phyloP scores from a whole-genome alignment of 2,797 vertebrate species.

The Todus mexicanus region DNA sequence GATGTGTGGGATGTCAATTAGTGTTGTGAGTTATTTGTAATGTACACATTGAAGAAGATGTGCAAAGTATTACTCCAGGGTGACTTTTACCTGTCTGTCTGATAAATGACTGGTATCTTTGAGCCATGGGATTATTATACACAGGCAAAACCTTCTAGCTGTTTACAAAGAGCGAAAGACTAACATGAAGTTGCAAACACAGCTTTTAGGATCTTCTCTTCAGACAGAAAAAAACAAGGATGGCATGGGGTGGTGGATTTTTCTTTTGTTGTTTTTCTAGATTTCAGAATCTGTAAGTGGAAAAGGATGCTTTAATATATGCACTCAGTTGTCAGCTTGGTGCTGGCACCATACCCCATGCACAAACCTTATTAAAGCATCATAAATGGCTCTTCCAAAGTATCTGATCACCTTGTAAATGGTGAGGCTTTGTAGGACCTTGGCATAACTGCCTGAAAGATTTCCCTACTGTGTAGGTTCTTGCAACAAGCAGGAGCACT shows the following conservation, averaged over 20 bases:
- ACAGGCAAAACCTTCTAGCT: neutral
- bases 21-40: neutral
- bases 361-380: neutral
- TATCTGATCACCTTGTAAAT: neutral
- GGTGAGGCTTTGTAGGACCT: neutral
- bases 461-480: neutral
- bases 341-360: neutral
- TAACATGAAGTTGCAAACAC: neutral
- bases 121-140: neutral
- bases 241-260: neutral
- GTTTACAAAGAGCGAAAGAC: neutral
- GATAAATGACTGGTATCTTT: neutral
- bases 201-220: neutral
- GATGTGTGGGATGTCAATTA: neutral
- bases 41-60: neutral
- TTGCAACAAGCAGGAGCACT: neutral
- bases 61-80: neutral
- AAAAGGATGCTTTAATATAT: neutral
- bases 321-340: neutral
- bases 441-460: neutral
- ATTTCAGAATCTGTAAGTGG: neutral
- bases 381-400: neutral
- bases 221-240: neutral
- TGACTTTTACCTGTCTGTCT: neutral
- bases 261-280: neutral